Percentiles rank a stretch among this genome's conserved stretches.
These are phyloP conservation scores for Gryllus longicercus DNA, from an alignment of 2,888 invertebrate genomes.

Conservation along the genomic window DNA sequence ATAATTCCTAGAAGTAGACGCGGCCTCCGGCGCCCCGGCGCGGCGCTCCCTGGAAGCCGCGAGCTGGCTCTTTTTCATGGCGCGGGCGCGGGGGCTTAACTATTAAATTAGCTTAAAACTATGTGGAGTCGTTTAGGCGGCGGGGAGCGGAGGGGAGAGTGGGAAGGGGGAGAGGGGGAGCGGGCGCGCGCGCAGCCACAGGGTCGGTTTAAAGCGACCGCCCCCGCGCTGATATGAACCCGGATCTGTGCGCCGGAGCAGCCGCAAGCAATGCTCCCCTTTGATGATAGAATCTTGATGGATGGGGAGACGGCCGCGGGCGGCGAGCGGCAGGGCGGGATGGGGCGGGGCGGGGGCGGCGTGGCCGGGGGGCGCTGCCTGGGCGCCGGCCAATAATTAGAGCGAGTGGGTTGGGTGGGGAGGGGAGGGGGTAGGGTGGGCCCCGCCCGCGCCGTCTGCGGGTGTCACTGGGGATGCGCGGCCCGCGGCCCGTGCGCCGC, in stretches of 20 bases:
- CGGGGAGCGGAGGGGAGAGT: too few species aligned
- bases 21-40: neutral
- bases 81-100: slow-evolving; percentile 19
- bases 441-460: too few species aligned
- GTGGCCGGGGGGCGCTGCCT: neutral
- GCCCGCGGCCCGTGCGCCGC: neutral
- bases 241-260: neutral
- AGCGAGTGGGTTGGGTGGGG: neutral
- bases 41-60: neutral
- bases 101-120: slow-evolving; percentile 28
- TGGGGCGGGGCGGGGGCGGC: neutral
- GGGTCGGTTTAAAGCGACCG: neutral
- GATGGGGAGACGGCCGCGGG: neutral
- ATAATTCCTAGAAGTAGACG: slow-evolving; percentile 26
- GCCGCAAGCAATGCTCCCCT: slow-evolving; percentile 17
- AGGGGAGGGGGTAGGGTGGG: neutral
- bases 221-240: slow-evolving; percentile 17
- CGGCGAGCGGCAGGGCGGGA: neutral
- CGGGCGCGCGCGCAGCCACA: neutral
- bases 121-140: slow-evolving; percentile 23
- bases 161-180: too few species aligned
- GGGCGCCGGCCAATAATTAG: too few species aligned
- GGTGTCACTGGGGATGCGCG: neutral
- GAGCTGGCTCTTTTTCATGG: neutral
- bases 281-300: slow-evolving; percentile 2